phyloP scores from a whole-genome alignment of 1,140 invertebrate genomes.

The Drosophila ambigua region DNA sequence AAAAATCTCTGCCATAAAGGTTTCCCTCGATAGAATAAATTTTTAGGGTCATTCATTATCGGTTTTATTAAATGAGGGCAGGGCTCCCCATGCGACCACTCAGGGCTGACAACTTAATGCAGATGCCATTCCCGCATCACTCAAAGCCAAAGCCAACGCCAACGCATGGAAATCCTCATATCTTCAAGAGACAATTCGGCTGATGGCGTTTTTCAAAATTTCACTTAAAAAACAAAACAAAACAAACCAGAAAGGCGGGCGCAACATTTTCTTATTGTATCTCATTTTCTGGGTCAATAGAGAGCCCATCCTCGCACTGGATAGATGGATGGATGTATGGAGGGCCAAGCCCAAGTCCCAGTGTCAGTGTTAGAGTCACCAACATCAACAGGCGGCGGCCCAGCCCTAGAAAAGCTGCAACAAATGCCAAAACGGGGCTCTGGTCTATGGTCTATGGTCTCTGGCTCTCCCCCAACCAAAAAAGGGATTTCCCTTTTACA shows the following conservation, averaged over 20 bases:
- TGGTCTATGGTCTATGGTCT: constrained; percentile 10
- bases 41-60: constrained; percentile 57
- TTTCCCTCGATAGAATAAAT: constrained; percentile 7
- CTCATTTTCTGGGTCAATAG: constrained; percentile 75
- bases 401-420: constrained; percentile 51
- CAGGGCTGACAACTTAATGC: constrained; percentile 69
- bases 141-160: constrained; percentile 24
- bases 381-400: constrained; percentile 27
- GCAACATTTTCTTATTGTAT: constrained; percentile 79
- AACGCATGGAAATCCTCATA: constrained; percentile 42
- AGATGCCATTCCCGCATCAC: constrained; percentile 17
- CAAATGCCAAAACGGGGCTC: constrained; percentile 56
- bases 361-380: not conserved
- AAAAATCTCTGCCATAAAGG: not conserved
- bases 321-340: constrained; percentile 12
- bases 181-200: constrained; percentile 46
- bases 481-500: constrained; percentile 80
- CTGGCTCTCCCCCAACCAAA: constrained; percentile 19
- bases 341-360: constrained; percentile 58
- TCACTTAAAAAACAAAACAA: constrained; percentile 66
- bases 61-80: constrained; percentile 55
- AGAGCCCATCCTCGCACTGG: constrained; percentile 65
- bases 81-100: constrained; percentile 24
- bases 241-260: constrained; percentile 48
- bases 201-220: constrained; percentile 65